Percentiles rank a stretch among this genome's conserved stretches.
These are phyloP conservation scores for Mercenaria mercenaria DNA, from an alignment of 1,140 invertebrate genomes.

Conservation along the genomic window DNA sequence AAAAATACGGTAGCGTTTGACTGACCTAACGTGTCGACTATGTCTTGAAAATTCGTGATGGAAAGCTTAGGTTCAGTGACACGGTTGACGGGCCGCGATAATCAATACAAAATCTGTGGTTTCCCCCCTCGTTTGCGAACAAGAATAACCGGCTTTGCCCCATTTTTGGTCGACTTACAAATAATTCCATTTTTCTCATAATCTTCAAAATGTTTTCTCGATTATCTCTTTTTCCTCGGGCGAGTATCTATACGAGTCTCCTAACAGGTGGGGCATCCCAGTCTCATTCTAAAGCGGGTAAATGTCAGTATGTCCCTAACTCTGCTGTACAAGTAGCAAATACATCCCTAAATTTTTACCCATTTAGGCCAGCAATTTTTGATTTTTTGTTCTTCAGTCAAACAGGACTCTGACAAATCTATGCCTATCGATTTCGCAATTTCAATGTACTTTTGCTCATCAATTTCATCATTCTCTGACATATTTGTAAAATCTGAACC, in stretches of 20 bases:
- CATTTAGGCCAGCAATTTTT: conserved; percentile 41
- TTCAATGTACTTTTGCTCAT: conserved; percentile 3
- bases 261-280: conserved; percentile 41
- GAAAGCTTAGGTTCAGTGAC: too few relatives aligned
- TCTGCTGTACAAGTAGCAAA: conserved; percentile 63
- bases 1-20: conserved; percentile 14
- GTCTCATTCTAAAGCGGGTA: conserved; percentile 62
- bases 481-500: too few relatives aligned
- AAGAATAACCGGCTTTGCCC: conserved; percentile 67
- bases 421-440: conserved; percentile 32
- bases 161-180: background rate
- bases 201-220: conserved; percentile 58
- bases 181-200: conserved; percentile 43
- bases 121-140: conserved; percentile 65
- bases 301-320: conserved; percentile 52
- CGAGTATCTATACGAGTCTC: conserved; percentile 41
- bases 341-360: conserved; percentile 62
- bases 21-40: conserved; percentile 44
- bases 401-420: background rate
- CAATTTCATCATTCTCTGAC: too few relatives aligned
- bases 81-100: conserved; percentile 45
- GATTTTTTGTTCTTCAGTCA: too few relatives aligned
- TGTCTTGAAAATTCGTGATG: conserved; percentile 51
- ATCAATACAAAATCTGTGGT: conserved; percentile 67
- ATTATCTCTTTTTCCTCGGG: too few relatives aligned